A percentile compares a stretch with the other conserved stretches of the same genome.
Evolutionary conservation across 1,140 invertebrate genomes (phyloP).

Genomic region (Drosophila arawakana): DNA sequence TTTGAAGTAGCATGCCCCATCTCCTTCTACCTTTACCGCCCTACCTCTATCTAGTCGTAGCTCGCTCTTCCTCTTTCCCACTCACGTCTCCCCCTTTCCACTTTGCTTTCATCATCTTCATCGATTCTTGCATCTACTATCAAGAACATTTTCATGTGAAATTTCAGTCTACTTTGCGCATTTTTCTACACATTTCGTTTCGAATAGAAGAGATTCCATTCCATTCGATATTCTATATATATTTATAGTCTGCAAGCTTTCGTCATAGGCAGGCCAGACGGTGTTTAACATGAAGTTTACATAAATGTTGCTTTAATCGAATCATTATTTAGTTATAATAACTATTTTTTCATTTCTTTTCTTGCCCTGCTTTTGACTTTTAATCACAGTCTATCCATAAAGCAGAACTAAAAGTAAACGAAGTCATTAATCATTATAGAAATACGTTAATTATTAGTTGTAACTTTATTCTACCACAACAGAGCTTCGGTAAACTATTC

Average conservation of each 20-base stretch:
- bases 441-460: too few relatives aligned
- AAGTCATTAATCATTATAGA: too few relatives aligned
- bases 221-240: conserved; percentile 6
- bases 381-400: background rate
- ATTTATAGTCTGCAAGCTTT: background rate
- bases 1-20: conserved; percentile 61
- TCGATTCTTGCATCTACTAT: conserved; percentile 1
- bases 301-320: background rate
- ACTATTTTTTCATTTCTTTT: background rate
- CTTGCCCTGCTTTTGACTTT: background rate
- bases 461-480: too few relatives aligned
- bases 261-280: background rate
- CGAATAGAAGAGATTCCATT: conserved; percentile 19
- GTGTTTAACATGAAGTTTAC: conserved; percentile 5
- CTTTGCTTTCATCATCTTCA: background rate
- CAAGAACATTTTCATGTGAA: conserved; percentile 23
- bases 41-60: background rate
- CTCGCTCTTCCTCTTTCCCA: background rate
- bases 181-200: conserved; percentile 25
- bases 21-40: background rate
- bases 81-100: background rate
- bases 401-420: background rate
- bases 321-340: background rate
- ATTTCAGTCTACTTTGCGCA: conserved; percentile 19
- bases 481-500: too few relatives aligned